Evolutionary conservation across 1,140 invertebrate species (phyloP).

Genomic region (Tribolium castaneum): DNA sequence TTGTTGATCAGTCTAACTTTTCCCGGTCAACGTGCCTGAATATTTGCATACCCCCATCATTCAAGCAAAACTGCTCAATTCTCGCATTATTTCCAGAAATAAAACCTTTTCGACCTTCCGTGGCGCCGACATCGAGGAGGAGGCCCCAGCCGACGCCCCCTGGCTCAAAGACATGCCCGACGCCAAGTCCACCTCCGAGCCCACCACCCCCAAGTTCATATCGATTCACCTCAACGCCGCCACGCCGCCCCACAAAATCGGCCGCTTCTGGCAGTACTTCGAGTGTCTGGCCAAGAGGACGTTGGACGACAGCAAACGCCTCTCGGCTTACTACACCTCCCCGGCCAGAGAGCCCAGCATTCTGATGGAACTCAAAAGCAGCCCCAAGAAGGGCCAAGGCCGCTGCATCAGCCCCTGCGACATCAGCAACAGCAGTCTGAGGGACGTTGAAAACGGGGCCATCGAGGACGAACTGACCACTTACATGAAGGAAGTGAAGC

Average conservation of each 20-base stretch:
- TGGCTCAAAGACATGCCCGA: neutral
- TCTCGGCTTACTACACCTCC: slow-evolving; percentile 24
- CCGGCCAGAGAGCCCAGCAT: slow-evolving; percentile 28
- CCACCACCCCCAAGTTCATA: slow-evolving; percentile 9
- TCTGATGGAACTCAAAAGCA: slow-evolving; percentile 27
- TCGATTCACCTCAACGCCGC: slow-evolving; percentile 3
- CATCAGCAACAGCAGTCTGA: slow-evolving; percentile 65
- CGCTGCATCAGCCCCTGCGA: slow-evolving; percentile 48
- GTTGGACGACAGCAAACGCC: slow-evolving; percentile 44
- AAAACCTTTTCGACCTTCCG: slow-evolving; percentile 15
- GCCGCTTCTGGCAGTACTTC: slow-evolving; percentile 42
- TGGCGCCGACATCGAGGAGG: neutral
- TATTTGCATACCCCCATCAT: too few species aligned
- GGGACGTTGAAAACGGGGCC: slow-evolving; percentile 61
- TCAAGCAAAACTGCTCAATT: neutral
- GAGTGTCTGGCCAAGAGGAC: slow-evolving; percentile 47
- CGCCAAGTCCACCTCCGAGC: neutral
- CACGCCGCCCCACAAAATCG: slow-evolving; percentile 38
- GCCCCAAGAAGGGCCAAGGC: neutral
- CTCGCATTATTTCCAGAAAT: neutral
- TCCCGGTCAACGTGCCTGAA: too few species aligned
- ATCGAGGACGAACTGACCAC: slow-evolving; percentile 63
- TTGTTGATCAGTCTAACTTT: too few species aligned
- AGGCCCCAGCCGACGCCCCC: neutral
- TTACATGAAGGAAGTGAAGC: slow-evolving; percentile 62